Base-by-base conservation (phyloP, 2,888 invertebrate species). In the Tetragonula carbonaria region DNA sequence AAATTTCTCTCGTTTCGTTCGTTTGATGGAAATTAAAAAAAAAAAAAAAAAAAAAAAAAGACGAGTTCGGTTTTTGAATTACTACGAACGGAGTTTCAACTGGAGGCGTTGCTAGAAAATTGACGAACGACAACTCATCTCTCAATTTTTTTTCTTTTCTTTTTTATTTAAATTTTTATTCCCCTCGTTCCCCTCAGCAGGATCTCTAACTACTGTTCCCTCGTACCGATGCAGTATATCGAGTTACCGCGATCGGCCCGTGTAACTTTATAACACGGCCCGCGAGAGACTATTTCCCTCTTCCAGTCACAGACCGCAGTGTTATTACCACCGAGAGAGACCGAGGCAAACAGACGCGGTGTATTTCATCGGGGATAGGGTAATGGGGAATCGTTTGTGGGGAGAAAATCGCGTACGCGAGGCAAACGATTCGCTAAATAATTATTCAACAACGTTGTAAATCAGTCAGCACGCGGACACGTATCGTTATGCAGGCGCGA, bases 221-320 rank as follows among this genome's bases (percentile, higher is more conserved):
- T 78, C 77, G 85, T 73, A 78, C 78, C 67, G 80, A 77, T 71
- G 78, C 80, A 87, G 78, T 83, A 68, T 87, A 87, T 87, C 87
- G 87, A 77, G 76, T 87, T 87, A 87, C 87, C 72, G 5, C 74
- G 86, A 86, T 85, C 85, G 71, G 57, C 72, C 57, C 70, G 57
- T 76, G 87, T 87, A 87, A 87, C 83, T 83, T 79, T 87, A 87
- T 85, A 87, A 87, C 85, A 87, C 79, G 57, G 62, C 38, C 65
- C 59, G 28, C 33, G 66, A 62, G 66, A 62, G 75, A 78, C 74
- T 83, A 80, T 86, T 86, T 86, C 77, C 81, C 86, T 80, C 86
- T 76, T 74, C 74, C 74, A 71, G 67, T 63, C 80, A 51, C 59
- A 78, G 80, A 86, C 85, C 85, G 85, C 85, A 86, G 84, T 73